A percentile compares a stretch with the other conserved stretches of the same genome.
Conservation (phyloP, 2,797 vertebrate genomes). For the Macroramphosus scolopax region DNA sequence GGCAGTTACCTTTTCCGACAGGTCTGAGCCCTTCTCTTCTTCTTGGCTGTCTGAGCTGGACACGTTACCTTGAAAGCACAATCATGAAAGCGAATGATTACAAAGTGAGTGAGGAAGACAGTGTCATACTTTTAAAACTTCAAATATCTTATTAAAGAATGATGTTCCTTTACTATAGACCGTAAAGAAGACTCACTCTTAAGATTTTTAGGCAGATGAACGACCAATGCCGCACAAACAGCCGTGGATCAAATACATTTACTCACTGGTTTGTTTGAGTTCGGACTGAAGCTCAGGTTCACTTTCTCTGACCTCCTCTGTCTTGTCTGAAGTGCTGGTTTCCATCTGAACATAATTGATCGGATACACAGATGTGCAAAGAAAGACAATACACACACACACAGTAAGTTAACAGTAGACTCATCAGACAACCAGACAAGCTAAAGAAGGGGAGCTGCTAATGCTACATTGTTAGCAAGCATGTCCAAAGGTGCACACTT, state of each 20-base stretch:
- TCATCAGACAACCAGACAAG: not conserved
- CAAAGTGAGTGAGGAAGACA: no score
- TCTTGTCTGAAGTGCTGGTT: slow-evolving; percentile 10
- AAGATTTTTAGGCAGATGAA: not conserved
- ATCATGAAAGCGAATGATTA: no score
- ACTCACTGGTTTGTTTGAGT: slow-evolving; percentile 71
- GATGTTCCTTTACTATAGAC: not conserved
- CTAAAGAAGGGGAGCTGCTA: no score
- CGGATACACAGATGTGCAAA: not conserved
- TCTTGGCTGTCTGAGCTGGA: slow-evolving; percentile 67
- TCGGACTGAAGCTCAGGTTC: slow-evolving; percentile 28
- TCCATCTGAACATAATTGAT: slow-evolving; percentile 41
- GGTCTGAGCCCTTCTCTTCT: slow-evolving; percentile 56
- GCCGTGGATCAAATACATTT: not conserved
- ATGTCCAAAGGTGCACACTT: slow-evolving; percentile 9
- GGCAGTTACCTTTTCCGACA: slow-evolving; percentile 63
- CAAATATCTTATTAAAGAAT: not conserved
- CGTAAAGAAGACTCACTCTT: not conserved
- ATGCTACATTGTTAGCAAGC: not conserved
- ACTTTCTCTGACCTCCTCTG: slow-evolving; percentile 26
- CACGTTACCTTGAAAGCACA: slow-evolving; percentile 60
- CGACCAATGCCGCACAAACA: not conserved
- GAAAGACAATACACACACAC: no score
- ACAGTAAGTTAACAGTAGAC: not conserved
- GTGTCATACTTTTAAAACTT: not conserved